Evolutionary conservation across 1,140 invertebrate genomes (phyloP), one percentile per base, ranked within the genome.

Genomic region (Spodoptera frugiperda): DNA sequence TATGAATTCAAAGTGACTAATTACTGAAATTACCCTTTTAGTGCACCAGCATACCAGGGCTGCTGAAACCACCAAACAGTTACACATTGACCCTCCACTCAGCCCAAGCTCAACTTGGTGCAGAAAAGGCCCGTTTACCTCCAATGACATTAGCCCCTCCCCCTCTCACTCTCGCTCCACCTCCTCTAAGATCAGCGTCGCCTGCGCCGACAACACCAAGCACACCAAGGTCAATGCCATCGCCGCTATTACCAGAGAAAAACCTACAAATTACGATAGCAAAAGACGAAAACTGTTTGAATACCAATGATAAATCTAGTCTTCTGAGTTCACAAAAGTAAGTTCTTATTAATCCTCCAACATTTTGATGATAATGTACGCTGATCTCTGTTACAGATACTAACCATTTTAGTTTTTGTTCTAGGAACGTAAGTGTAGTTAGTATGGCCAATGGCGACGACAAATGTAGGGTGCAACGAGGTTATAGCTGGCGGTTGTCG

Each of bases 401-500:
- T 59, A 44, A 17, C n/a, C 9, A 15, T 14, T 1, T 39, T 21
- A 19, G 54, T 70, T 30, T 33, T 70, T 79, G 6, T 39, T 84
- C 33, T 73, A 93, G 90, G 82, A 93, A 88, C 72, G 77, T 92
- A 21, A 85, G 86, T 53, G 71, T 89, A 21, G 82, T 83, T 54
- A 88, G 83, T 57, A 81, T 84, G 19, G 70, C 79, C 30, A 91
- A 84, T 48, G 87, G 88, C n/a, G 91, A 92, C 6, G 91, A 92
- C 10, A 94, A 94, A 82, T 94, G 92, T 75, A 95, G 95, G 82
- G 95, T 96, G 39, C 96, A 96, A 81, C 91, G 96, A 53, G 95
- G 95, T 9, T 96, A 96, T 82, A 97, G 96, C 33, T 97, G 96
- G 96, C 95, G 96, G 75, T 87, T 96, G 59, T 96, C 96, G 1